phyloP scores from a whole-genome alignment of 1,140 invertebrate species.

The Pseudobourletiella spinata region DNA sequence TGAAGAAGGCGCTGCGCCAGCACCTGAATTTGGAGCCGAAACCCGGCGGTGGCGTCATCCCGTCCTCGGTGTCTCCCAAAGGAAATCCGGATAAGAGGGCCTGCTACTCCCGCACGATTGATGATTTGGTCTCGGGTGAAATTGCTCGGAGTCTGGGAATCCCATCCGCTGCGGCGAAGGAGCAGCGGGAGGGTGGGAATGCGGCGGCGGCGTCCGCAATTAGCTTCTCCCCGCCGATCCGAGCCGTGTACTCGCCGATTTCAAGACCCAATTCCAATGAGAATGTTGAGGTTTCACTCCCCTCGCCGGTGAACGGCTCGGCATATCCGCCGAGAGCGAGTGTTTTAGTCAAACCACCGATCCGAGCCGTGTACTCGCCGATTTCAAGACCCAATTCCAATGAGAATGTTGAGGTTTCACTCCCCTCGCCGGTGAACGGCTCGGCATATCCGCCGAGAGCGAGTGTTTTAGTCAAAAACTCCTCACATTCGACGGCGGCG shows the following conservation, averaged over 20 bases:
- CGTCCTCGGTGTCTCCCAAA: background rate
- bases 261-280: conserved; percentile 51
- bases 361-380: conserved; percentile 55
- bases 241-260: conserved; percentile 56
- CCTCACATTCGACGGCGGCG: background rate
- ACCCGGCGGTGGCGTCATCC: background rate
- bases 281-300: conserved; percentile 17
- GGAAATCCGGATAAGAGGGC: background rate
- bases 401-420: conserved; percentile 34
- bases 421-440: no score
- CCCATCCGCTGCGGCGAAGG: background rate
- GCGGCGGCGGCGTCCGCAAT: background rate
- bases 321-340: background rate
- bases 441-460: background rate
- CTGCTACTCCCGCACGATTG: conserved; percentile 27
- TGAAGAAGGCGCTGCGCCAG: conserved; percentile 24
- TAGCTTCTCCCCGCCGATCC: conserved; percentile 57
- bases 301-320: no score
- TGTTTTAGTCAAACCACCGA: conserved; percentile 49
- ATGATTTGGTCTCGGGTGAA: conserved; percentile 66
- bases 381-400: conserved; percentile 55
- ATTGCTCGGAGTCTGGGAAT: conserved; percentile 52
- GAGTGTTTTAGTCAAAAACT: conserved; percentile 3
- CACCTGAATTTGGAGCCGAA: conserved; percentile 19
- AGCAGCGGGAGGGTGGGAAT: background rate